Percentiles rank a stretch among this genome's conserved stretches.
Evolutionary conservation across 64 coral and sea anemone genomes (phyloP).

Genomic region (Porites lutea): DNA sequence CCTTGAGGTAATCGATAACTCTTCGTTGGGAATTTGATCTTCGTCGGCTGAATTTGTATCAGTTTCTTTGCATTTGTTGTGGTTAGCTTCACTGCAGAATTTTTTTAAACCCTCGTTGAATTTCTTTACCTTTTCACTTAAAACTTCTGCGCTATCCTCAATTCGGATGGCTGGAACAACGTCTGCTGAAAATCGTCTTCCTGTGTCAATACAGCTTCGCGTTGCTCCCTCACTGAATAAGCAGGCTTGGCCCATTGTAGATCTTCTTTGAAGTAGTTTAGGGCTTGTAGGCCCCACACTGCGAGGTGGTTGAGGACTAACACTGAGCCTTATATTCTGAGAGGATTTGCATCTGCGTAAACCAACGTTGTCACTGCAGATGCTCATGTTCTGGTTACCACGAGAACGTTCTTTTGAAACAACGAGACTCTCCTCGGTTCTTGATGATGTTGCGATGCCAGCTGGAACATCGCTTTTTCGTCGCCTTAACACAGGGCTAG

Average conservation of each 20-base stretch:
- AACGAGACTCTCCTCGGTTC: neutral
- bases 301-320: neutral
- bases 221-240: neutral
- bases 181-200: constrained; percentile 9
- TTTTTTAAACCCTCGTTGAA: constrained; percentile 40
- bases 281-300: neutral
- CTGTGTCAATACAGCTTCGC: neutral
- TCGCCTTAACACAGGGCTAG: constrained; percentile 9
- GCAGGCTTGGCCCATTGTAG: neutral
- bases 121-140: constrained; percentile 19
- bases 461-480: neutral
- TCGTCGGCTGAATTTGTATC: neutral
- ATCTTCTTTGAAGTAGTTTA: neutral
- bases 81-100: neutral
- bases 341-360: constrained; percentile 38
- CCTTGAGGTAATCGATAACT: neutral
- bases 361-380: neutral
- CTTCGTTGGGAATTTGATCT: neutral
- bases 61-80: neutral
- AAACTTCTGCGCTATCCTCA: neutral
- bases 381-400: neutral
- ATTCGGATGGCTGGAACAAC: constrained; percentile 15
- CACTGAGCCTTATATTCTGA: constrained; percentile 4
- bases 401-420: neutral
- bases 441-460: neutral